Base-by-base conservation (phyloP, 2,797 vertebrate genomes). In the Pipistrellus kuhlii region DNA sequence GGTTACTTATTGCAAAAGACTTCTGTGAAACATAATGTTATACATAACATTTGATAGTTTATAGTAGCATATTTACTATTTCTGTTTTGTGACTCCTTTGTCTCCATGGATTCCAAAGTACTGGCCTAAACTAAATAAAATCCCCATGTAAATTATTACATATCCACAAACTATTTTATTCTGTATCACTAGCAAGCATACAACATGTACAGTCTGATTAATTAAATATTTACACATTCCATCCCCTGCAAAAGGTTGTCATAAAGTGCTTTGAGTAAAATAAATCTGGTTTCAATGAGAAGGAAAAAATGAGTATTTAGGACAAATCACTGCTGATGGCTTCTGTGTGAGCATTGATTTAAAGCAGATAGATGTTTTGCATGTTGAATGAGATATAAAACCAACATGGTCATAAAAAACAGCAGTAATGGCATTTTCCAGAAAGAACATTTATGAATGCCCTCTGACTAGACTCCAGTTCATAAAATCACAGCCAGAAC, bases 241-340 rank as follows among this genome's bases (percentile, higher is more conserved):
- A 27, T 86, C 48, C 66, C 46, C 84, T 83, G 17, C 0, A 96
- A 53, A 64, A 85, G 20, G 32, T 59, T 75, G 69, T 94, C 68
- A 90, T 76, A 83, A 92, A 95, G 41, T 83, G 23, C 30, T 80
- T 71, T 80, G 48, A 92, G 18, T 30, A 88, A 93, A 94, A 90
- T 59, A 68, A 95, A 90, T 76, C n/a, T 81, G 20, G 11, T 75
- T 93, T 94, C 68, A 88, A 86, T 76, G n/a, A 90, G 84, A 90
- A 94, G 51, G 15, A 90, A 92, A 93, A 93, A 89, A 71, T 23
- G 20, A 80, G 20, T 3, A 85, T 55, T 90, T 94, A 90, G 44
- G 46, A 32, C 10, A 91, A 95, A 94, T 89, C n/a, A 90, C 20
- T 88, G 18, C n/a, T 85, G 80, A 89, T 94, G 64, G 88, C 41